A percentile compares a stretch with the other conserved stretches of the same genome.
phyloP scores from a whole-genome alignment of 2,797 vertebrate genomes.

The Acanthopagrus latus region DNA sequence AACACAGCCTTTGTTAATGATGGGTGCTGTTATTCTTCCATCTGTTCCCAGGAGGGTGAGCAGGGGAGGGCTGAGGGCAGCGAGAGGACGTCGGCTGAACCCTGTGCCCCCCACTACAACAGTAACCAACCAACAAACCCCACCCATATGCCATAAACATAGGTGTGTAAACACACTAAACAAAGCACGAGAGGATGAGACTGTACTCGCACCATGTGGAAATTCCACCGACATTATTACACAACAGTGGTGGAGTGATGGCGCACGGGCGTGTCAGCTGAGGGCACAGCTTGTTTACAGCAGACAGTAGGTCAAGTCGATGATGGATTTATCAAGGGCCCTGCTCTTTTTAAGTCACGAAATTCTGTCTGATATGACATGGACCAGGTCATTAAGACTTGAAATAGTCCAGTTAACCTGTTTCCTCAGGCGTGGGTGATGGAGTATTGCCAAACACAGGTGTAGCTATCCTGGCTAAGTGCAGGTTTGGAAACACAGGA shows the following conservation, averaged over 20 bases:
- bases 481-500: constrained; percentile 14
- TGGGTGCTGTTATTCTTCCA: constrained; percentile 66
- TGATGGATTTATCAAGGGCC: not conserved
- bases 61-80: constrained; percentile 50
- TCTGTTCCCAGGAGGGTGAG: constrained; percentile 52
- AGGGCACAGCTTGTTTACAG: constrained; percentile 13
- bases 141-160: constrained; percentile 20
- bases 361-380: not conserved
- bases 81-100: constrained; percentile 65
- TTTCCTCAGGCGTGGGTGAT: constrained; percentile 8
- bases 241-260: constrained; percentile 4
- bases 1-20: constrained; percentile 74
- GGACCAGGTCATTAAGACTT: not conserved
- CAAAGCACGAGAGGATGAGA: constrained; percentile 9
- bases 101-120: constrained; percentile 37
- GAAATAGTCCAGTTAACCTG: not conserved
- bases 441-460: constrained; percentile 20
- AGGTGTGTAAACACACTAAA: constrained; percentile 12
- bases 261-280: not conserved
- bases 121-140: constrained; percentile 12
- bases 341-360: not conserved
- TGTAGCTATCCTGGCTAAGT: constrained; percentile 8
- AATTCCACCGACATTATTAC: constrained; percentile 21
- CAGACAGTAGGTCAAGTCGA: constrained; percentile 12
- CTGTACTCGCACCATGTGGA: not conserved